Evolutionary conservation across 1,140 invertebrate species (phyloP).

Genomic region (Ladona fulva): DNA sequence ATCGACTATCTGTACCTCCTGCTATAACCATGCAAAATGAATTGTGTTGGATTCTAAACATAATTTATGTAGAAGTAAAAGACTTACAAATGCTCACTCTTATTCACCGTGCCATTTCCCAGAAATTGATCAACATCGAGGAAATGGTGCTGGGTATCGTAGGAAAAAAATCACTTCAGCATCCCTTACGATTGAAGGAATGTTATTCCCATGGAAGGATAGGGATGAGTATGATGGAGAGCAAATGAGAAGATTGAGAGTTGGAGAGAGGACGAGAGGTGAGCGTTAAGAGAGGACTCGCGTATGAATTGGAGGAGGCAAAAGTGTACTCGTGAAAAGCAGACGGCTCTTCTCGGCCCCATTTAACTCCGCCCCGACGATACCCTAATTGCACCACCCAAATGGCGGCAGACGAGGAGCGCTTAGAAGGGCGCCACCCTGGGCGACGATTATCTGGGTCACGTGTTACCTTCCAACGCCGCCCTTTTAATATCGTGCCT

Average conservation of each 20-base stretch:
- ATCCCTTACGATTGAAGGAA: background rate
- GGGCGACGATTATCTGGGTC: background rate
- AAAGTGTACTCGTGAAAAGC: background rate
- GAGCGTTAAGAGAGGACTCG: background rate
- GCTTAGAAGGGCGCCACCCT: too few species aligned
- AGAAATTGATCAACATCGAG: background rate
- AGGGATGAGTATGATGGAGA: background rate
- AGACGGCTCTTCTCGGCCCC: background rate
- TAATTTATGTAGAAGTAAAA: too few species aligned
- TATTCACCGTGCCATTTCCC: too few species aligned
- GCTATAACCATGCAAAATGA: too few species aligned
- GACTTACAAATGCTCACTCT: too few species aligned
- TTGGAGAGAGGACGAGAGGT: too few species aligned
- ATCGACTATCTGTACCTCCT: too few species aligned
- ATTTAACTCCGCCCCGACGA: background rate
- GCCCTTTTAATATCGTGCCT: background rate
- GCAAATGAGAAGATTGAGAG: background rate
- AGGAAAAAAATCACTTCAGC: background rate
- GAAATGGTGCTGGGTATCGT: too few species aligned
- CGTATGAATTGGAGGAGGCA: slow-evolving; percentile 2
- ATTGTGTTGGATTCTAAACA: too few species aligned
- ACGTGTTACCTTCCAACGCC: background rate
- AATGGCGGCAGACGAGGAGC: background rate
- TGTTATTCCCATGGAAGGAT: background rate
- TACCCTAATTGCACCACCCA: background rate